These are phyloP conservation scores for Ophion obscuratus DNA, from an alignment of 2,888 invertebrate genomes.

Conservation along the genomic window DNA sequence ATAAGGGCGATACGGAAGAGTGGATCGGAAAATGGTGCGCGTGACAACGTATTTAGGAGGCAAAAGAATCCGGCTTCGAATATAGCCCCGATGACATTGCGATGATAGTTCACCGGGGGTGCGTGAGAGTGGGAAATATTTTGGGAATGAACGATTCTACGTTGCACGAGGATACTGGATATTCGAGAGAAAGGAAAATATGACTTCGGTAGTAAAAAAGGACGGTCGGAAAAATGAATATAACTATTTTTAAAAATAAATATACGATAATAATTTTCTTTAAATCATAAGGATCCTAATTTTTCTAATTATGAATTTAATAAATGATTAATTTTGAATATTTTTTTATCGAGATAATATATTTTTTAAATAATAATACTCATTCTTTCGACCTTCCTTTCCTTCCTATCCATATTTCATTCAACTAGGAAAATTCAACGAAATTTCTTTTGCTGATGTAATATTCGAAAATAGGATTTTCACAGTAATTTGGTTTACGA, in stretches of 20 bases:
- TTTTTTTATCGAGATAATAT: too few species aligned
- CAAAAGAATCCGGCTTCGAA: conserved; percentile 6
- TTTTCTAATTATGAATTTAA: too few species aligned
- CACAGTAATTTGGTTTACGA: too few species aligned
- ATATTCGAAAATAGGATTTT: too few species aligned
- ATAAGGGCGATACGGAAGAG: conserved; percentile 40
- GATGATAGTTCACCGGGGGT: background rate
- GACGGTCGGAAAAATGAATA: background rate
- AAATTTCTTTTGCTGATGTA: too few species aligned
- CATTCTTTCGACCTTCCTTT: too few species aligned
- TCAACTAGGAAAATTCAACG: too few species aligned
- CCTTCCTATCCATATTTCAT: too few species aligned
- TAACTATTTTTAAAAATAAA: background rate
- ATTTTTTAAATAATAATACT: too few species aligned
- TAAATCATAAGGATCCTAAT: too few species aligned
- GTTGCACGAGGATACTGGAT: background rate
- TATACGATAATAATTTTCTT: too few species aligned
- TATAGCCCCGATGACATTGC: background rate
- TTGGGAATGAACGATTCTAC: background rate
- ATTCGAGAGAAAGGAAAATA: background rate
- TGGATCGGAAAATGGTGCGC: conserved; percentile 50
- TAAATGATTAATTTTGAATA: too few species aligned
- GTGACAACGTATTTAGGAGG: conserved; percentile 43
- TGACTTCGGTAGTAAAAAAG: background rate
- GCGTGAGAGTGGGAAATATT: background rate